These are phyloP conservation scores for Hylaea fasciaria DNA, from an alignment of 2,888 invertebrate genomes.

Conservation along the genomic window DNA sequence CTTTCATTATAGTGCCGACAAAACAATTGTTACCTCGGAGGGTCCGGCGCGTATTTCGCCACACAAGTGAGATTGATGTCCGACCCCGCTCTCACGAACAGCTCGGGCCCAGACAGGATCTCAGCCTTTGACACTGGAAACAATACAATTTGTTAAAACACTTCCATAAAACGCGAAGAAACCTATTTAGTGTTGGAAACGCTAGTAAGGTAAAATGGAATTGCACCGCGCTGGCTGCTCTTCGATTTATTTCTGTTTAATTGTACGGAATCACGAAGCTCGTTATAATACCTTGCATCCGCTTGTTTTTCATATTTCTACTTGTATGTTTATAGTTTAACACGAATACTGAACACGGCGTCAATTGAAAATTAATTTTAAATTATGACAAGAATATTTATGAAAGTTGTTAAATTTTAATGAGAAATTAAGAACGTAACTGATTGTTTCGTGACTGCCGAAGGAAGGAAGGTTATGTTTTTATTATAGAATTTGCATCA, in stretches of 20 bases:
- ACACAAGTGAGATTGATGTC: slow-evolving; percentile 96
- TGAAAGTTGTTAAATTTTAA: too few relatives aligned
- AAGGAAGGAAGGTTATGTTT: too few relatives aligned
- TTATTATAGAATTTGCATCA: too few relatives aligned
- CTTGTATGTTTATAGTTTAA: too few relatives aligned
- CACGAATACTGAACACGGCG: too few relatives aligned
- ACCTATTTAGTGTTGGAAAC: slow-evolving; percentile 16
- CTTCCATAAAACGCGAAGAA: slow-evolving; percentile 12
- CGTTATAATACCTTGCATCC: slow-evolving; percentile 16
- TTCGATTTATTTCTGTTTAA: slow-evolving; percentile 21
- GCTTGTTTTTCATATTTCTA: neutral
- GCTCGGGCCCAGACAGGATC: slow-evolving; percentile 93
- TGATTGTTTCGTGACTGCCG: too few relatives aligned
- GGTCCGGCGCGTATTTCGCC: slow-evolving; percentile 92
- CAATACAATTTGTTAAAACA: slow-evolving; percentile 39
- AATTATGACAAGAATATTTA: too few relatives aligned
- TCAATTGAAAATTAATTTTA: too few relatives aligned
- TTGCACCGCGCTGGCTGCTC: slow-evolving; percentile 7
- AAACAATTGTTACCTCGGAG: slow-evolving; percentile 86
- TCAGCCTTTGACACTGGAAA: slow-evolving; percentile 93
- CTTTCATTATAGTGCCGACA: slow-evolving; percentile 1
- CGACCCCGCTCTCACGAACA: slow-evolving; percentile 95
- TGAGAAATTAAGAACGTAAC: too few relatives aligned
- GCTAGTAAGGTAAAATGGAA: slow-evolving; percentile 17
- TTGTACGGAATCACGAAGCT: neutral